These are phyloP conservation scores for Entomyzon cyanotis DNA, from an alignment of 2,113 vertebrate genomes.

Conservation along the genomic window DNA sequence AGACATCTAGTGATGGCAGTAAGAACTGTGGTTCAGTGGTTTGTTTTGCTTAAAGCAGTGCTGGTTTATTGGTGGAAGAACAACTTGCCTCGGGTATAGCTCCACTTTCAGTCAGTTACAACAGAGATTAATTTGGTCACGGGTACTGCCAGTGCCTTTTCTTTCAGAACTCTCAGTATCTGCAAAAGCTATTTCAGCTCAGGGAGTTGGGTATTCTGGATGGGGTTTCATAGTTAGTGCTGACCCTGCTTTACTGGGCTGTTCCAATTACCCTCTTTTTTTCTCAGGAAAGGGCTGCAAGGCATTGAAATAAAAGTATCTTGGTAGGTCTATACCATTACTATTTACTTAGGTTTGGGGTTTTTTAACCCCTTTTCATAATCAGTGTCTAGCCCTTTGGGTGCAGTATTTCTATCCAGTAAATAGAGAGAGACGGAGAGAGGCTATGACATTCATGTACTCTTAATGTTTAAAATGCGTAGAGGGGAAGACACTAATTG, in stretches of 20 bases:
- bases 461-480: background rate
- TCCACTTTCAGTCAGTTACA: slow-evolving; percentile 6
- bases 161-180: background rate
- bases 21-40: slow-evolving; percentile 20
- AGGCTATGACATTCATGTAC: background rate
- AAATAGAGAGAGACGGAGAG: background rate
- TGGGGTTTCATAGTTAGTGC: background rate
- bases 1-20: slow-evolving; percentile 37
- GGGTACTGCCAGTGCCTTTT: background rate
- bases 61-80: background rate
- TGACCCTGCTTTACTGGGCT: background rate
- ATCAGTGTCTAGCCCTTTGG: background rate
- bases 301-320: background rate
- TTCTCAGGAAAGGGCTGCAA: background rate
- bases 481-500: background rate
- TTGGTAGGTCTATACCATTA: background rate
- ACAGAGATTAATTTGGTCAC: background rate
- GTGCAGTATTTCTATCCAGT: background rate
- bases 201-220: background rate
- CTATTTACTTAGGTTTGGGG: background rate
- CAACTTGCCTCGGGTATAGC: background rate
- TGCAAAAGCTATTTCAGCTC: background rate
- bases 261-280: background rate
- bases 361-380: background rate
- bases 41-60: background rate